Evolutionary conservation across 2,888 invertebrate species (phyloP).

Genomic region (Tetrapedia diversipes): DNA sequence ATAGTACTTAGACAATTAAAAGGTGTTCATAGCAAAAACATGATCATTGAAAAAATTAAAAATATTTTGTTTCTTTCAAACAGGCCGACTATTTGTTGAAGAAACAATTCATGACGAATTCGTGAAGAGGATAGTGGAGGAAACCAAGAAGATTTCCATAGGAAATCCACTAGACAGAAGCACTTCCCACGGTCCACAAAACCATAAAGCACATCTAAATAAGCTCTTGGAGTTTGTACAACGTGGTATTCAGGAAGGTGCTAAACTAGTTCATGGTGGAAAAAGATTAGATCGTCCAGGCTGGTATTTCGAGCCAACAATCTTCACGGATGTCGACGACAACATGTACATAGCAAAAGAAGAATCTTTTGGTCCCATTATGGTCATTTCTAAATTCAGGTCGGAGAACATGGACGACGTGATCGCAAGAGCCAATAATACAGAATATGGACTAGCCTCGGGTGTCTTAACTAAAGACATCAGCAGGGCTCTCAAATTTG

Average conservation of each 20-base stretch:
- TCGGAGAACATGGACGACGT: slow-evolving; percentile 92
- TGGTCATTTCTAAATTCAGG: slow-evolving; percentile 96
- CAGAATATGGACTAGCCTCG: slow-evolving; percentile 96
- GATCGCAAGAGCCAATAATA: slow-evolving; percentile 93
- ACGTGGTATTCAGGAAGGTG: slow-evolving; percentile 92
- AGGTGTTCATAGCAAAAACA: too few species aligned
- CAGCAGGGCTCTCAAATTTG: slow-evolving; percentile 90
- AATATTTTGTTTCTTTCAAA: neutral
- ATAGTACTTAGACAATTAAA: neutral
- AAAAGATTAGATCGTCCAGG: slow-evolving; percentile 88
- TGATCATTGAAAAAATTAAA: neutral
- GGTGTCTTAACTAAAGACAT: slow-evolving; percentile 97
- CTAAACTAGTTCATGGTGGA: slow-evolving; percentile 93
- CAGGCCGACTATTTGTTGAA: slow-evolving; percentile 94
- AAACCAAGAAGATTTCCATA: slow-evolving; percentile 87
- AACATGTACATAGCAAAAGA: slow-evolving; percentile 96
- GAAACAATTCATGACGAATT: slow-evolving; percentile 96
- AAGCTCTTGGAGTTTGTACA: slow-evolving; percentile 87
- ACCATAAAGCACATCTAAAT: slow-evolving; percentile 94
- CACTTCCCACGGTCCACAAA: slow-evolving; percentile 97
- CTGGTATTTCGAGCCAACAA: slow-evolving; percentile 94
- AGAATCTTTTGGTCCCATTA: slow-evolving; percentile 98
- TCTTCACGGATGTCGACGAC: slow-evolving; percentile 96
- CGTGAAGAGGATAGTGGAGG: slow-evolving; percentile 88
- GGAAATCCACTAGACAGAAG: slow-evolving; percentile 95